These are phyloP conservation scores for Hormiphora californensis DNA, from an alignment of 37 sponge, comb jelly and placozoan genomes.

Conservation along the genomic window DNA sequence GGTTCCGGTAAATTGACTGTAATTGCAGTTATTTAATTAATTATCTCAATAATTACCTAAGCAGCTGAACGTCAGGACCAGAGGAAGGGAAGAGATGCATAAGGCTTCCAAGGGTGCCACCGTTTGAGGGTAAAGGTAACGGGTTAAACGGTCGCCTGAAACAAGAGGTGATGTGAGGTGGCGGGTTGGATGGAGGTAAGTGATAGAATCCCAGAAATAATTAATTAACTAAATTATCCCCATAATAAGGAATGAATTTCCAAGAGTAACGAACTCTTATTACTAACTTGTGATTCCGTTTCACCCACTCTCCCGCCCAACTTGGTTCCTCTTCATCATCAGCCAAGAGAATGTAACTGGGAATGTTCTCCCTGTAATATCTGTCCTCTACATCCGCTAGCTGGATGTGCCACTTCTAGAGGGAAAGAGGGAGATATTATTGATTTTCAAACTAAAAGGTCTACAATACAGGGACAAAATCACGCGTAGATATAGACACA, in stretches of 20 bases:
- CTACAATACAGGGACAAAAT: too few species aligned
- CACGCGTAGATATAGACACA: too few species aligned
- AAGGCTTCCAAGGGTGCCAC: neutral
- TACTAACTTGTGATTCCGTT: neutral
- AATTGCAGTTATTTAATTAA: too few species aligned
- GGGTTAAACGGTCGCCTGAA: neutral
- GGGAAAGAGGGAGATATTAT: too few species aligned
- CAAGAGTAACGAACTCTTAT: too few species aligned
- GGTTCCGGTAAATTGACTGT: too few species aligned
- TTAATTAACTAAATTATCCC: too few species aligned
- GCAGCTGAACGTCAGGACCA: constrained; percentile 11
- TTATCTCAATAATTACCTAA: too few species aligned
- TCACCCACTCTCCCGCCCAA: constrained; percentile 33
- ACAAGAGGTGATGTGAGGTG: neutral
- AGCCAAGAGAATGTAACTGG: neutral
- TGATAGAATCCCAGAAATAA: too few species aligned
- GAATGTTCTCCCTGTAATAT: constrained; percentile 21
- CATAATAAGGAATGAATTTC: too few species aligned
- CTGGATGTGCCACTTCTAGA: neutral
- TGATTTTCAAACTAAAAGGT: too few species aligned
- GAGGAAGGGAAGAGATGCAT: constrained; percentile 13
- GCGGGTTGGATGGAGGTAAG: neutral
- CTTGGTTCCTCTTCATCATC: constrained; percentile 22
- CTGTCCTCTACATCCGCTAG: constrained; percentile 8
- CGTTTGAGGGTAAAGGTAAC: neutral